phyloP scores from a whole-genome alignment of 2,888 invertebrate species.

The Stramonita haemastoma region DNA sequence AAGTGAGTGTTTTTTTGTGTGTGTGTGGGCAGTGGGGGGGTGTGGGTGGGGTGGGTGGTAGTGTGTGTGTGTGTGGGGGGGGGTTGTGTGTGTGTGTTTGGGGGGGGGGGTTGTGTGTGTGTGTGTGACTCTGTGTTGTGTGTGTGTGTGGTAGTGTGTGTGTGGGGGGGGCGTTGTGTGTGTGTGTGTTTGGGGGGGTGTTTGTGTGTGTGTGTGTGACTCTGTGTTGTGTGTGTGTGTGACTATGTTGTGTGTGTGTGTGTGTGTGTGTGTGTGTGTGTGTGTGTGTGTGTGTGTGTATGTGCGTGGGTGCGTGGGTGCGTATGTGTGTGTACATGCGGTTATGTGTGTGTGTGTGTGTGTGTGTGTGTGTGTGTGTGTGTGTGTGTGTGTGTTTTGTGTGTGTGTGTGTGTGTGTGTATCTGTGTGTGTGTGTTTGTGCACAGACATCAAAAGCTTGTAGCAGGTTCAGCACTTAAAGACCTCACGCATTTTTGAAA shows the following conservation, averaged over 20 bases:
- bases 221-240: too few species aligned
- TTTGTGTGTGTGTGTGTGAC: too few species aligned
- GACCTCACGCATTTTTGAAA: too few species aligned
- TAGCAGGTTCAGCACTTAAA: too few species aligned
- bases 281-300: too few species aligned
- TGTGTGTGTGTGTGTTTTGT: not conserved
- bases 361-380: not conserved
- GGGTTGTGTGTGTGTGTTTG: not conserved
- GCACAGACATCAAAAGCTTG: too few species aligned
- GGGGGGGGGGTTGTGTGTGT: not conserved
- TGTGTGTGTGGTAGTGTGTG: too few species aligned
- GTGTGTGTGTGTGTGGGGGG: too few species aligned
- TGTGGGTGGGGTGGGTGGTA: not conserved
- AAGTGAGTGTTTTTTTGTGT: not conserved
- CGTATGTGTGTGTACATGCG: not conserved
- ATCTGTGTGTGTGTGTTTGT: not conserved
- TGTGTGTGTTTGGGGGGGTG: not conserved
- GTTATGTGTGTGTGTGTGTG: not conserved
- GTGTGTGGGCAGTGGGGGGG: not conserved
- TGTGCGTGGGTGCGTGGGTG: not conserved
- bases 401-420: not conserved
- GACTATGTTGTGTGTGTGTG: too few species aligned
- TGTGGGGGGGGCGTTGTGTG: too few species aligned
- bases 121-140: not conserved
- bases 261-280: too few species aligned